Percentiles rank a stretch among this genome's conserved stretches.
phyloP scores from a whole-genome alignment of 2,113 vertebrate species.

The Maccullochella peelii region DNA sequence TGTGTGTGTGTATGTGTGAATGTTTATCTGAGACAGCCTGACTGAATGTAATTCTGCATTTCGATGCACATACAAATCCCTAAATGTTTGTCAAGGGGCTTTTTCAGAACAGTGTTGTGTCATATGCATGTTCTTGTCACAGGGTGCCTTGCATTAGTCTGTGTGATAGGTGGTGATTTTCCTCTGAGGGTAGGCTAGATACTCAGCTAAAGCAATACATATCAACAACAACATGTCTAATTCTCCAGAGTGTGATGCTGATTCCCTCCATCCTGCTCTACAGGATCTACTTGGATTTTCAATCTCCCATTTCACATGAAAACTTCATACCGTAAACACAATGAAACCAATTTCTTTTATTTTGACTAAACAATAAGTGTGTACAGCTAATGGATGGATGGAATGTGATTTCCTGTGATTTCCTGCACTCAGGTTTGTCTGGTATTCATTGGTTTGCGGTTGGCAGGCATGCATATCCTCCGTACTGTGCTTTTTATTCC shows the following conservation, averaged over 20 bases:
- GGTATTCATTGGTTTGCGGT: background rate
- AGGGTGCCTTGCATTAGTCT: background rate
- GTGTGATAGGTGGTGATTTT: slow-evolving; percentile 7
- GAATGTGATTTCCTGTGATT: slow-evolving; percentile 12
- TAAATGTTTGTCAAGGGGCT: slow-evolving; percentile 1
- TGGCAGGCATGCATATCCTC: background rate
- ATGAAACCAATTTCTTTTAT: background rate
- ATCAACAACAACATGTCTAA: background rate
- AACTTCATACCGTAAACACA: background rate
- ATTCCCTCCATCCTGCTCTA: background rate
- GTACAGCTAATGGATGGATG: background rate
- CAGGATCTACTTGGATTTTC: too few relatives aligned
- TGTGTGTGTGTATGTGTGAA: background rate
- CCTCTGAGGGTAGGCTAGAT: background rate
- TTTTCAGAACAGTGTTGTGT: slow-evolving; percentile 10
- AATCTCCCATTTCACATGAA: background rate
- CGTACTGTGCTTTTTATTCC: slow-evolving; percentile 8
- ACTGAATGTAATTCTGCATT: slow-evolving; percentile 37
- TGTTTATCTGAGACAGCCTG: slow-evolving; percentile 6
- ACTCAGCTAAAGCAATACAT: background rate
- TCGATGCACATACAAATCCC: slow-evolving; percentile 11
- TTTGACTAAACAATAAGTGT: background rate
- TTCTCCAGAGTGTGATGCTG: background rate
- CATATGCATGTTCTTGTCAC: background rate
- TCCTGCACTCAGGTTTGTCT: background rate